Conservation (phyloP, 2,113 vertebrate genomes). For the Poeciliopsis prolifica region DNA sequence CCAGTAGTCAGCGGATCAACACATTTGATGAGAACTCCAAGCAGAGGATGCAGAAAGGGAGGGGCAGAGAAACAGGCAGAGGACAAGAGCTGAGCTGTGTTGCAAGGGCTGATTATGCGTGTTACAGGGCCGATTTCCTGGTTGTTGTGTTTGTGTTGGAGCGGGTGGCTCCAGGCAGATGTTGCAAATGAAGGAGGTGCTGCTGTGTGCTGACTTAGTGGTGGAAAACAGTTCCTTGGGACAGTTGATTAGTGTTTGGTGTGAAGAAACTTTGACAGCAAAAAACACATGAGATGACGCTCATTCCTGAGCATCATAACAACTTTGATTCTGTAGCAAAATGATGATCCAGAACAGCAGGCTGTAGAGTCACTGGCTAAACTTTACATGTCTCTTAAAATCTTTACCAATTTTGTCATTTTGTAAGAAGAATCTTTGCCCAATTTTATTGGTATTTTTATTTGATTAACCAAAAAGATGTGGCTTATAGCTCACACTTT, state of each 20-base stretch:
- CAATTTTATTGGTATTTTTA: no score
- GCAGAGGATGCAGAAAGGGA: slow-evolving; percentile 38
- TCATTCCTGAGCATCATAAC: background rate
- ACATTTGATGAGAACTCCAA: slow-evolving; percentile 57
- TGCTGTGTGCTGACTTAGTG: slow-evolving; percentile 58
- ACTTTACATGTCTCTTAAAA: no score
- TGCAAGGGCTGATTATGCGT: slow-evolving; percentile 67
- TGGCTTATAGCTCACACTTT: no score
- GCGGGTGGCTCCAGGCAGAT: slow-evolving; percentile 71
- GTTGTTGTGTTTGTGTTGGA: slow-evolving; percentile 79
- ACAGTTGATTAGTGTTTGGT: slow-evolving; percentile 51
- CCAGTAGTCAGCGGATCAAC: slow-evolving; percentile 54
- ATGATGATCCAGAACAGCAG: background rate
- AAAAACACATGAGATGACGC: background rate
- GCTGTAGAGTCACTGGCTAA: no score
- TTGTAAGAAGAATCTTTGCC: no score
- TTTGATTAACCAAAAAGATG: no score
- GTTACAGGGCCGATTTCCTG: slow-evolving; percentile 56
- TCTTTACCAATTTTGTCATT: no score
- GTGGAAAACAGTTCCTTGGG: slow-evolving; percentile 20
- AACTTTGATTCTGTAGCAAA: background rate
- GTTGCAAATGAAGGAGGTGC: slow-evolving; percentile 75
- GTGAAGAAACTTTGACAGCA: slow-evolving; percentile 27
- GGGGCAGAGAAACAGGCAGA: slow-evolving; percentile 38
- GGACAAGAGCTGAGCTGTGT: slow-evolving; percentile 71